Percentiles rank a stretch among this genome's conserved stretches.
Evolutionary conservation across 2,113 vertebrate genomes (phyloP).

Genomic region (Nerophis ophidion): DNA sequence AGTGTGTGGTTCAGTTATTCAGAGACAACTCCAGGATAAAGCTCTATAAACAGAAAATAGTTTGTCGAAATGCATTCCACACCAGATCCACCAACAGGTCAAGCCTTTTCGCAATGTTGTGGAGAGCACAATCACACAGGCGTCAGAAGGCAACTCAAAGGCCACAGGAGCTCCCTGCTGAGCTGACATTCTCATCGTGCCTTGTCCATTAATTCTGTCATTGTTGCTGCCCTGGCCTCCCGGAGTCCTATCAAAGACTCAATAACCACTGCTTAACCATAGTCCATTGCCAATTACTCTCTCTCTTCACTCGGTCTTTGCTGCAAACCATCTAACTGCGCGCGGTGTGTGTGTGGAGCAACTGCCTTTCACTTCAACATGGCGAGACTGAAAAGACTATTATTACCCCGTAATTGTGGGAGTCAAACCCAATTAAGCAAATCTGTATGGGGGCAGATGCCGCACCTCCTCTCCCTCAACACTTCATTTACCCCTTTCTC

Average conservation of each 20-base stretch:
- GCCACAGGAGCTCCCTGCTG: constrained; percentile 61
- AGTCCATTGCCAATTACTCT: constrained; percentile 60
- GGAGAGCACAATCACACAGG: constrained; percentile 59
- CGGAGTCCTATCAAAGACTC: constrained; percentile 74
- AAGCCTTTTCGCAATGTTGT: constrained; percentile 51
- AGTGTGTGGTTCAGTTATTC: constrained; percentile 11
- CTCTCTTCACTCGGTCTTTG: constrained; percentile 29
- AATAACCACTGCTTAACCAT: constrained; percentile 75
- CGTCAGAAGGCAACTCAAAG: constrained; percentile 65
- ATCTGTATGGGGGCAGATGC: constrained; percentile 77
- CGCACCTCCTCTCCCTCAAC: constrained; percentile 29
- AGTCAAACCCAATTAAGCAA: constrained; percentile 81
- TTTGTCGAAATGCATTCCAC: constrained; percentile 29
- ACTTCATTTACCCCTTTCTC: constrained; percentile 40
- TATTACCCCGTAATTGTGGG: constrained; percentile 65
- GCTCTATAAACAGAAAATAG: constrained; percentile 8
- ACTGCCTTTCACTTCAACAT: constrained; percentile 54
- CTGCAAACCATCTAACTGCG: constrained; percentile 52
- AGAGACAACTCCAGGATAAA: constrained; percentile 17
- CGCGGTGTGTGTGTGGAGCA: constrained; percentile 36
- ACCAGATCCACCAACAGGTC: constrained; percentile 54
- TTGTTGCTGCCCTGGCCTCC: constrained; percentile 73
- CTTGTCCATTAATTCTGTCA: constrained; percentile 75
- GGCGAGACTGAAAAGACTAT: constrained; percentile 60
- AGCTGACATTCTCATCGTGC: constrained; percentile 75